Base-by-base conservation (phyloP, 2,113 vertebrate genomes). In the Phrynocephalus versicolor region DNA sequence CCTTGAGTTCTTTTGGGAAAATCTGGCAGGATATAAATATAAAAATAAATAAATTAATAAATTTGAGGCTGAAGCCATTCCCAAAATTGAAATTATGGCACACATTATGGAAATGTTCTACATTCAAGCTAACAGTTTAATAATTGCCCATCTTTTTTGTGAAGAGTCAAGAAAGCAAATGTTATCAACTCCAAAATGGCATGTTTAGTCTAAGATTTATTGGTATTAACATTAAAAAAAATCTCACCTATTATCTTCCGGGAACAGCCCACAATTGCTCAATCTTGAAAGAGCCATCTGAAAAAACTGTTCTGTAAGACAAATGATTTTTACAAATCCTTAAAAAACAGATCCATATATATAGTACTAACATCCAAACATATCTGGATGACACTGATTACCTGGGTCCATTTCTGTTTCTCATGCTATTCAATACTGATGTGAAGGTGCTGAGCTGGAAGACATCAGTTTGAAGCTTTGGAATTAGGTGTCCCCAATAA, bases 241-340 rank as follows among this genome's bases (percentile, higher is more conserved):
- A 88, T 80, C 96, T 96, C 85, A 97, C 96, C 92, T 91, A 81
- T 94, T 90, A 69, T 87, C 88, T 83, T 94, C 91, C 45, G 58
- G 84, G 41, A 82, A 88, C 85, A 96, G 88, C 45, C 92, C 95
- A 91, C 96, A 97, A 62, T 89, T 96, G 82, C 92, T 87, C 70
- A 96, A 84, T 87, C 91, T 95, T 87, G 96, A 96, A 91, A 96
- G 96, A 75, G 93, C 95, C 81, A 91, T 75, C 83, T 18, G 91
- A 92, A 96, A 96, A 89, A 94, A 91, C 1, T 87, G 88, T 74
- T 86, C 96, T 97, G 80, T 83, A 95, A 96, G 86, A 90, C 12
- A 87, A 10, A 80, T 41, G 3, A 85, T 85, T 55, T n/a, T 82
- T 14, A 60, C 27, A 58, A 58, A 58, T 55, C 15, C 23, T 85